Conservation (phyloP, 2,888 invertebrate species). For the Plemyria rubiginata region DNA sequence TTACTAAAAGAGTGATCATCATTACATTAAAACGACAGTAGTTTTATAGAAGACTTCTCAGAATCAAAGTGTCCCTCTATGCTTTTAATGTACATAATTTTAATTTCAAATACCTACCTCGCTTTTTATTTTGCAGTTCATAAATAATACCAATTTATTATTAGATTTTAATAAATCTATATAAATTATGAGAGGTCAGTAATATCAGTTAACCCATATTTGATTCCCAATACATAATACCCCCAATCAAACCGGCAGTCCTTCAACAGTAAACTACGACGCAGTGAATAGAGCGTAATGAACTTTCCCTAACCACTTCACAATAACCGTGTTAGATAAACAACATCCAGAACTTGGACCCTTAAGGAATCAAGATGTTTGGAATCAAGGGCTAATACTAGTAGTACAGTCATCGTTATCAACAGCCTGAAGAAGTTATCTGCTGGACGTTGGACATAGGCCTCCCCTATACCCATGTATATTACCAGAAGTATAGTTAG, state of each 20-base stretch:
- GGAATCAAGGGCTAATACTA: not conserved
- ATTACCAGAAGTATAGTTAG: too few species aligned
- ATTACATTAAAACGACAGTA: too few species aligned
- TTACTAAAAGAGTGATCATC: too few species aligned
- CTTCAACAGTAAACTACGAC: conserved; percentile 36
- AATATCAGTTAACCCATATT: conserved; percentile 37
- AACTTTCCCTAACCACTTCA: conserved; percentile 50
- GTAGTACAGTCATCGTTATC: too few species aligned
- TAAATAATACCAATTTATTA: not conserved
- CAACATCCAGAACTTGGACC: conserved; percentile 31
- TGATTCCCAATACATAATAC: conserved; percentile 28
- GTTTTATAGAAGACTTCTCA: too few species aligned
- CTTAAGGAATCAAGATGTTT: not conserved
- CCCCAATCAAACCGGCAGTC: conserved; percentile 37
- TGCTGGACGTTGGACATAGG: too few species aligned
- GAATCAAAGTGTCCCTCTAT: too few species aligned
- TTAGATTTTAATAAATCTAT: conserved; percentile 1
- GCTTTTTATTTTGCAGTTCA: too few species aligned
- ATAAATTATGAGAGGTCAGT: conserved; percentile 25
- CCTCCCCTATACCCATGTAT: too few species aligned
- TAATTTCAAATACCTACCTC: too few species aligned
- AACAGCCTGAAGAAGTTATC: too few species aligned
- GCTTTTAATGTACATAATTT: too few species aligned
- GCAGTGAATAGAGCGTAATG: conserved; percentile 47
- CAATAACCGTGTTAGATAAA: conserved; percentile 33